Percentiles rank a stretch among this genome's conserved stretches.
Evolutionary conservation across 2,113 vertebrate genomes (phyloP).

Genomic region (Dipodomys ordii): DNA sequence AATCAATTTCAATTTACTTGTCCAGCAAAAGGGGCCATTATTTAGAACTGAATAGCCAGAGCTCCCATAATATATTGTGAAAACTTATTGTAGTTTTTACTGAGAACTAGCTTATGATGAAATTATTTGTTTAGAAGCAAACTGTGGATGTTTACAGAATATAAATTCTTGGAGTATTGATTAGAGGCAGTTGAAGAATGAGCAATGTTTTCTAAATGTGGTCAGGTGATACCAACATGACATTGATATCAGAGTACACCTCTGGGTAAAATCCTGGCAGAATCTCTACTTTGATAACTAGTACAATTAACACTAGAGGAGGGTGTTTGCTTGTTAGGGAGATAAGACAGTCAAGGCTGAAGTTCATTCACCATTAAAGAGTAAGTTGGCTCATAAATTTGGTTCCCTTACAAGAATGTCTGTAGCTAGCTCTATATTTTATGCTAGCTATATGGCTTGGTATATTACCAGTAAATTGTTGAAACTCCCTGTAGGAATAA

Average conservation of each 20-base stretch:
- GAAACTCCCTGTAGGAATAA: conserved; percentile 81
- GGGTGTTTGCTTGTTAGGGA: conserved; percentile 67
- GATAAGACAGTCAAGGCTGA: conserved; percentile 59
- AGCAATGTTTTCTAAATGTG: conserved; percentile 74
- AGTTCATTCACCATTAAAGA: conserved; percentile 80
- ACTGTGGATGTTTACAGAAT: conserved; percentile 82
- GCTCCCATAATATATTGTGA: conserved; percentile 87
- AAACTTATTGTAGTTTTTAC: conserved; percentile 88
- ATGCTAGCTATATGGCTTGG: conserved; percentile 67
- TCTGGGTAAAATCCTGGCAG: conserved; percentile 55
- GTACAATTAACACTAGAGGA: conserved; percentile 70
- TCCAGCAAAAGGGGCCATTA: conserved; percentile 87
- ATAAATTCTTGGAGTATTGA: conserved; percentile 83
- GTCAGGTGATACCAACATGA: conserved; percentile 74
- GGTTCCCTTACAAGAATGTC: conserved; percentile 62
- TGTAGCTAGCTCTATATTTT: conserved; percentile 74
- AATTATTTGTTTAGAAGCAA: conserved; percentile 89
- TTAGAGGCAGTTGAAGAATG: conserved; percentile 78
- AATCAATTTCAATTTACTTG: conserved; percentile 92
- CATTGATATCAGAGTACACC: conserved; percentile 69
- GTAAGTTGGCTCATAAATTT: conserved; percentile 77
- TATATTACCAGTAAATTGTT: conserved; percentile 78
- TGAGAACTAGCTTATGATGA: conserved; percentile 87
- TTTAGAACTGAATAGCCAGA: conserved; percentile 87
- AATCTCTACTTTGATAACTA: conserved; percentile 73